Percentiles rank a stretch among this genome's conserved stretches.
Conservation (phyloP, 2,888 invertebrate species). For the Papilio elwesi region DNA sequence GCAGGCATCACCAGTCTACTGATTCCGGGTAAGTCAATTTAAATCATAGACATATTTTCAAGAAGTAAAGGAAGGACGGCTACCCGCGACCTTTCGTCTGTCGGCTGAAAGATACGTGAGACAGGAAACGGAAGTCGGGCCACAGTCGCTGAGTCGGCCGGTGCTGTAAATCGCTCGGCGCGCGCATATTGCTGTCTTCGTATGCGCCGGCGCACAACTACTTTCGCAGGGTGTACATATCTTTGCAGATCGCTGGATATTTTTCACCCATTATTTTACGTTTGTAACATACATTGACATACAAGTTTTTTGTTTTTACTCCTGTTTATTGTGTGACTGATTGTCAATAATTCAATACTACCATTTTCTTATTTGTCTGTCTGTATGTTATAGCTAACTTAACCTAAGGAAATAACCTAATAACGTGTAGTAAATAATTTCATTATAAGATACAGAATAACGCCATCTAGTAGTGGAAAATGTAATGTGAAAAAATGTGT, state of each 20-base stretch:
- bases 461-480: too few species aligned
- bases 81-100: neutral
- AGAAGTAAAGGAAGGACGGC: constrained; percentile 6
- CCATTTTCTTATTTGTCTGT: too few species aligned
- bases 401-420: too few species aligned
- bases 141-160: constrained; percentile 39
- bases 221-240: constrained; percentile 51
- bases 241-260: constrained; percentile 26
- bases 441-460: too few species aligned
- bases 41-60: neutral
- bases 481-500: too few species aligned
- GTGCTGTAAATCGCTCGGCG: constrained; percentile 69
- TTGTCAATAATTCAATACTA: too few species aligned
- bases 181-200: constrained; percentile 67
- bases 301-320: neutral
- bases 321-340: too few species aligned
- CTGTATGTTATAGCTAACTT: too few species aligned
- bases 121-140: constrained; percentile 59
- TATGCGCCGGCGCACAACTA: constrained; percentile 49
- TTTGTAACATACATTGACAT: neutral
- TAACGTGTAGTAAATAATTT: too few species aligned
- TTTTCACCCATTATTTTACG: neutral
- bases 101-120: constrained; percentile 4
- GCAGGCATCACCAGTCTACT: constrained; percentile 3
- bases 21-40: constrained; percentile 23